Base-by-base conservation (phyloP, 1,140 invertebrate genomes). In the Dendrolimus punctatus region DNA sequence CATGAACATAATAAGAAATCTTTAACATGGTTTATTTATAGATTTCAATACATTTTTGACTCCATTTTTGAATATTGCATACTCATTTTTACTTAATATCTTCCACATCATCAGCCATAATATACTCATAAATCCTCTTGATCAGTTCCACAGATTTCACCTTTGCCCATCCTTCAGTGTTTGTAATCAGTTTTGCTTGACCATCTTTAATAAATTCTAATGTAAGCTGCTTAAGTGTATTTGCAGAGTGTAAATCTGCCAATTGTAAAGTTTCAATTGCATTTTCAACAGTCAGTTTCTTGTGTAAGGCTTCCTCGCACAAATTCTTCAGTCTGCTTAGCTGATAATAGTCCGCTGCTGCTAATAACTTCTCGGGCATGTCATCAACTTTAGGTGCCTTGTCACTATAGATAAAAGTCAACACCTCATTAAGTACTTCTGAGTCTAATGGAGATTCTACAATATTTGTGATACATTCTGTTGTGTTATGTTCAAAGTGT, bases 401-500 rank as follows among this genome's bases (percentile, higher is more conserved):
- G n/a, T 91, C 91, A 43, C 91, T 92, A 64, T 93, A 93, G 59
- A 93, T 92, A 71, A 91, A 93, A 10, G 86, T 83, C 36, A 93
- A 71, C 71, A 93, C 90, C 83, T 92, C 91, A 57, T 72, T 69
- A 58, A 93, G 76, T 8, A 92, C 90, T 52, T 92, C 91, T 48
- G 89, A 82, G 39, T 93, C 90, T 8, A 92, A 82, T 53, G 71
- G 75, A 41, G 78, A 76, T 47, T 83, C 72, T 4, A 93, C 89
- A 59, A 88, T 74, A 71, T 92, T 92, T 7, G 89, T 88, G n/a
- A 76, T 68, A 48, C 79, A 89, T 73, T 93, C 92, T 57, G 88
- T 89, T 83, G 93, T 92, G 63, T 92, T 90, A 73, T 92, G 91
- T 66, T 91, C 89, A 86, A 93, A 93, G 88, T 93, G 92, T 10